Base-by-base conservation (phyloP, 1,140 invertebrate genomes). In the Marisa cornuarietis region DNA sequence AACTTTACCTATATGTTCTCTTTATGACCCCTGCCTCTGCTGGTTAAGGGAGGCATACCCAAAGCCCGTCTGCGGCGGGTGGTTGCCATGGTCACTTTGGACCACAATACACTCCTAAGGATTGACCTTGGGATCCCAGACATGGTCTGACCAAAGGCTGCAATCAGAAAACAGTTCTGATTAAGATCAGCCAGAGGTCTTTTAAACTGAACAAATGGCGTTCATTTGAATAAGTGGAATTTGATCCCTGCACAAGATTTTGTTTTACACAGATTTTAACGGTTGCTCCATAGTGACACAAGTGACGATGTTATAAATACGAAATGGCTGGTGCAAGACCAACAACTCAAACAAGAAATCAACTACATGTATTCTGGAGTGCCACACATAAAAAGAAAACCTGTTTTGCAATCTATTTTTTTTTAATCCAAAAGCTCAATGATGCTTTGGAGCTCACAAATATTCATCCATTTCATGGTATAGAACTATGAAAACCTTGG, bases 61-160 rank as follows among this genome's bases (percentile, higher is more conserved):
- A 68, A 68, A 68, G 65, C 65, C 22, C 65, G 65, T 68, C 65
- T 68, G 11, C 65, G 65, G n/a, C 65, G 65, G 26, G 65, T 68
- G 22, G 65, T 68, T 68, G 65, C 65, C 65, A 68, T 68, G 65
- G 65, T 68, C 26, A 68, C 65, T 68, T 68, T 68, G 11, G 65
- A 68, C 65, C 65, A 68, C 65, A 68, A 68, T 24, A 68, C 65
- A 68, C 65, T 24, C 22, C 65, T 68, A 68, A 68, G 65, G 65
- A 31, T 68, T 8, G 65, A 24, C 26, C 65, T 68, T 68, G 65
- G 65, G n/a, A 68, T 24, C 22, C 65, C 65, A n/a, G 65, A 68
- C n/a, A n/a, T 68, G n/a, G 26, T 68, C 65, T 68, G 65, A 68
- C 65, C 22, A 68, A 68, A 68, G n/a, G 65, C 65, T 68, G 65